Evolutionary conservation across 1,140 invertebrate species (phyloP), one percentile per base, ranked within the genome.

Genomic region (Zaprionus ghesquierei): DNA sequence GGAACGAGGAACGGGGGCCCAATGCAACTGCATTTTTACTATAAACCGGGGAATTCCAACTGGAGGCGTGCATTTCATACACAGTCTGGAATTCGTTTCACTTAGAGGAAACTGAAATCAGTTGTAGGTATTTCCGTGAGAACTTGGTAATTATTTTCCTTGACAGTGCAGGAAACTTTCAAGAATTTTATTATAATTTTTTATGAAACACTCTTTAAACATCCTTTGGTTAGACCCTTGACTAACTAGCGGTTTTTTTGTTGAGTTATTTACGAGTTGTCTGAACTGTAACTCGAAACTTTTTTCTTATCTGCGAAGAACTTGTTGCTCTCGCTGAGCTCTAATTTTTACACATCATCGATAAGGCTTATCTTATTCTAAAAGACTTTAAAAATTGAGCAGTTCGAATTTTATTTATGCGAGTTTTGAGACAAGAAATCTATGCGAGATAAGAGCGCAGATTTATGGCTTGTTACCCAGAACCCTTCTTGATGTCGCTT

Each of bases 21-120:
- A 65, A 65, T 38, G 35, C n/a, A n/a, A 38, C 35, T 41, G 35
- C 35, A 75, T 79, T 80, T n/a, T 82, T 74, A 59, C 49, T 68
- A 64, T 66, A 75, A 84, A 63, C 58, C 35, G 76, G 75, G 71
- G 51, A 44, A 75, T 69, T 74, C 27, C 1, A 35, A 27, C 33
- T 44, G 65, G 55, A 69, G 78, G 55, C 82, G 82, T 87, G 82
- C 69, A 64, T 61, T 62, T 69, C 54, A 27, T 58, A 59, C 51
- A 55, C 63, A 63, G 69, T 29, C 22, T 70, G 82, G 82, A 79
- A 86, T 86, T 86, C 81, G 82, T 86, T 86, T 70, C 84, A 76
- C 49, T 51, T 15, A 38, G 22, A 38, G 22, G 50, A 53, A 66
- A 54, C 18, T 55, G 31, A 55, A 18, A 55, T 22, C 53, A 41